A percentile compares a stretch with the other conserved stretches of the same genome.
phyloP scores from a whole-genome alignment of 1,140 invertebrate species.

The Cydia pomonella region DNA sequence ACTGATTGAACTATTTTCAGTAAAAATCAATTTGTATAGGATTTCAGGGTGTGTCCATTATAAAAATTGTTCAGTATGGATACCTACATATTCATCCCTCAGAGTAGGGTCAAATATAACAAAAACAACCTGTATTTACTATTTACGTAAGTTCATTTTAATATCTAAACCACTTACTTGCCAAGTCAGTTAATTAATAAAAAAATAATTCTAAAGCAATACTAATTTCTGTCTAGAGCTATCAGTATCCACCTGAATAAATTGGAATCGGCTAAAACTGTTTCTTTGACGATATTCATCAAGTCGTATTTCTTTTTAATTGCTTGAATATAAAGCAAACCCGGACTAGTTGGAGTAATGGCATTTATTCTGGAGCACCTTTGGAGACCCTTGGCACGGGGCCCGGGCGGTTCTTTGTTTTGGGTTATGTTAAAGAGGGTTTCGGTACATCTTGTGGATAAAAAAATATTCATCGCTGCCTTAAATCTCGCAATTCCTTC shows the following conservation, averaged over 20 bases:
- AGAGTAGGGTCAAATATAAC: no score
- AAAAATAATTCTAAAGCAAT: no score
- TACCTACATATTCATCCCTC: no score
- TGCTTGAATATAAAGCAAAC: conserved; percentile 45
- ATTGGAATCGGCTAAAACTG: background rate
- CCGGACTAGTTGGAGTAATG: conserved; percentile 8
- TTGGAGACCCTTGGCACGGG: conserved; percentile 42
- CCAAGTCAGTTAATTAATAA: no score
- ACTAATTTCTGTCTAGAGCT: background rate
- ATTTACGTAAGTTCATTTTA: no score
- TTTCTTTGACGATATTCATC: background rate
- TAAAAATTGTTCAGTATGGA: no score
- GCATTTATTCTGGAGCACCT: conserved; percentile 1
- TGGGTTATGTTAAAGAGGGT: conserved; percentile 49
- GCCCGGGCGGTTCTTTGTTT: conserved; percentile 46
- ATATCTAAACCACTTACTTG: no score
- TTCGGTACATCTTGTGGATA: conserved; percentile 27
- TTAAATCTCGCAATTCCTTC: background rate
- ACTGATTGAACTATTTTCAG: no score
- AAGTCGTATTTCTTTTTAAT: conserved; percentile 38
- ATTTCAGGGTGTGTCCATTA: no score
- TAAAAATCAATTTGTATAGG: no score
- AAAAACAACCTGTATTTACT: no score
- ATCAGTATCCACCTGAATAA: background rate
- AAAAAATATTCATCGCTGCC: conserved; percentile 37